Conservation (phyloP, 2,888 invertebrate species). For the Gastrophysa polygoni region DNA sequence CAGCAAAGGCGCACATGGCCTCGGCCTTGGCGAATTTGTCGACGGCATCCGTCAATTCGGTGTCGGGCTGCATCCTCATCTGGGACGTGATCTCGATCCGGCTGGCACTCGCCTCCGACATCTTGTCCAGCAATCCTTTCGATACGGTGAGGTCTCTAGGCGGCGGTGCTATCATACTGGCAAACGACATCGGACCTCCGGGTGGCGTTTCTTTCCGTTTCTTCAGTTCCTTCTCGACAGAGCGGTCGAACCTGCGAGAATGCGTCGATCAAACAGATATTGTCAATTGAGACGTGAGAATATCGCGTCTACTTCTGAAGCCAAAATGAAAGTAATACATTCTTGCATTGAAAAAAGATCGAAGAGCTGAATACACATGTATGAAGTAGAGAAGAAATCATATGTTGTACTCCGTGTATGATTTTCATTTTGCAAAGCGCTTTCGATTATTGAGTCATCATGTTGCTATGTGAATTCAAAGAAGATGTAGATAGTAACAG, state of each 20-base stretch:
- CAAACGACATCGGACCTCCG: constrained; percentile 3
- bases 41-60: constrained; percentile 57
- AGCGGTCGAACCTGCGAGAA: constrained; percentile 46
- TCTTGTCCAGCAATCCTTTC: constrained; percentile 35
- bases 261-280: too few relatives aligned
- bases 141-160: constrained; percentile 32
- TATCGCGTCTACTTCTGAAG: too few relatives aligned
- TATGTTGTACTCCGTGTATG: too few relatives aligned
- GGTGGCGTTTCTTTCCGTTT: constrained; percentile 39
- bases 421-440: too few relatives aligned
- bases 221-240: constrained; percentile 48
- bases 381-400: too few relatives aligned
- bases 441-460: too few relatives aligned
- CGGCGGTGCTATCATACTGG: constrained; percentile 19
- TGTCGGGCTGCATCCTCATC: constrained; percentile 47
- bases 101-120: constrained; percentile 50
- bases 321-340: too few relatives aligned
- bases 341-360: too few relatives aligned
- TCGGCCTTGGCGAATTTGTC: constrained; percentile 58
- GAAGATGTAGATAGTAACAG: too few relatives aligned
- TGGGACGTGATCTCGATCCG: constrained; percentile 48
- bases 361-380: too few relatives aligned
- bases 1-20: constrained; percentile 57
- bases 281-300: too few relatives aligned
- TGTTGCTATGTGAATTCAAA: neutral